Evolutionary conservation across 2,888 invertebrate genomes (phyloP), one percentile per base, ranked within the genome.

Genomic region (Isotomurus palustris): DNA sequence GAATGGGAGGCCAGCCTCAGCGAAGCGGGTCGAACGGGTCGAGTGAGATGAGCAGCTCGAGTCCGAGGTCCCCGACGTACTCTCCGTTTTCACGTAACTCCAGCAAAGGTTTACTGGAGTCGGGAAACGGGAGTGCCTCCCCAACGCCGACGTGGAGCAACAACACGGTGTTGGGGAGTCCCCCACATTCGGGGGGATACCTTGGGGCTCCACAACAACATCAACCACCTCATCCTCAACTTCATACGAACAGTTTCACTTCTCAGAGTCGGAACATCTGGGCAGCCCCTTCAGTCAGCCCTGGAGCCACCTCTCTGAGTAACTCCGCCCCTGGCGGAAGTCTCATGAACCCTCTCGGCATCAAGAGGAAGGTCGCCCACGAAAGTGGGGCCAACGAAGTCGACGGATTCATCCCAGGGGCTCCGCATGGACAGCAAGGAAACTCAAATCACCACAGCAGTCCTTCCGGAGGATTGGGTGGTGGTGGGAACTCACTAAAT

Each of bases 321-420:
- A 58, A 49, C 29, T 61, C 60, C 52, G 14, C 27, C 3, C 32
- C 28, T 5, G 48, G 45, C 44, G 44, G 32, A 45, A 47, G 28
- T 41, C 59, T 70, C 25, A 62, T 71, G 53, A 74, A 74, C 51
- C 73, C 74, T 6, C 68, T 73, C 55, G 76, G 75, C 8, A 75
- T 75, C 62, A 77, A 77, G 61, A 71, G 76, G 36, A 75, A 75
- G 58, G 72, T 73, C 47, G 72, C 72, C 53, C 75, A 76, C 57
- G 73, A 80, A 53, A 75, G 77, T 2, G 79, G 79, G 27, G 78
- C 79, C 68, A 73, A n/a, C n/a, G 77, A 27, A 76, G 76, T 63
- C 27, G 65, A 62, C 10, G 65, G 65, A n/a, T 65, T 58, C 36
- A 56, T 64, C 27, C 57, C 64, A 2, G 21, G 47, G 14, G 28